phyloP scores from a whole-genome alignment of 2,888 invertebrate species.

The Phyllotreta cruciferae region DNA sequence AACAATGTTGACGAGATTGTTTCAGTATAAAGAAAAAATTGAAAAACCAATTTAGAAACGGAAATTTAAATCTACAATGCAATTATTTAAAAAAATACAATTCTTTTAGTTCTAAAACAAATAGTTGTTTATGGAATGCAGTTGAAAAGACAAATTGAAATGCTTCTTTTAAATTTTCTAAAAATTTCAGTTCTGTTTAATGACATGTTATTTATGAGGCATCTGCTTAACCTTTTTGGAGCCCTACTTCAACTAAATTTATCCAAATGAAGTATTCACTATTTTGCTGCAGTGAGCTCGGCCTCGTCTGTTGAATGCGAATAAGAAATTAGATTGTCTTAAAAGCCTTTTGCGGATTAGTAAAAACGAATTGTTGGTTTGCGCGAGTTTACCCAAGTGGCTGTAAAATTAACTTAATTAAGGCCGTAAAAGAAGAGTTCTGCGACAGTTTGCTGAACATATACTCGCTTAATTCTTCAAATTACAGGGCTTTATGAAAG shows the following conservation, averaged over 20 bases:
- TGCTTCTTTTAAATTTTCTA: too few relatives aligned
- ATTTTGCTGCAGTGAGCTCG: not conserved
- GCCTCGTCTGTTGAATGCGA: conserved; percentile 13
- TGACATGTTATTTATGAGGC: not conserved
- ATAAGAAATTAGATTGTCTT: conserved; percentile 26
- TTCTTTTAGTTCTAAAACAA: too few relatives aligned
- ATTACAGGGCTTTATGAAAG: conserved; percentile 17
- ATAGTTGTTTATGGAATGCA: too few relatives aligned
- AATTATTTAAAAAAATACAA: too few relatives aligned
- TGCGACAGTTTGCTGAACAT: conserved; percentile 43
- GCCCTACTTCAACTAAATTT: not conserved
- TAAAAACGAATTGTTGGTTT: conserved; percentile 54
- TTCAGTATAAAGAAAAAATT: too few relatives aligned
- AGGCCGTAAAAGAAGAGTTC: conserved; percentile 53
- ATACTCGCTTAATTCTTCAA: conserved; percentile 22
- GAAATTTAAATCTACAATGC: too few relatives aligned
- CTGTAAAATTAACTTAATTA: conserved; percentile 57
- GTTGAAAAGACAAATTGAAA: too few relatives aligned
- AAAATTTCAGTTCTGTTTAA: too few relatives aligned
- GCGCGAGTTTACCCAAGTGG: conserved; percentile 53
- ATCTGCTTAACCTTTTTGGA: not conserved
- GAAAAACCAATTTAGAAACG: too few relatives aligned
- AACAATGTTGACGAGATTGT: too few relatives aligned
- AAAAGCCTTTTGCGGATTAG: conserved; percentile 46
- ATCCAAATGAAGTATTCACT: not conserved